Base-by-base conservation (phyloP, 2,113 vertebrate species). In the Pitta sordida region DNA sequence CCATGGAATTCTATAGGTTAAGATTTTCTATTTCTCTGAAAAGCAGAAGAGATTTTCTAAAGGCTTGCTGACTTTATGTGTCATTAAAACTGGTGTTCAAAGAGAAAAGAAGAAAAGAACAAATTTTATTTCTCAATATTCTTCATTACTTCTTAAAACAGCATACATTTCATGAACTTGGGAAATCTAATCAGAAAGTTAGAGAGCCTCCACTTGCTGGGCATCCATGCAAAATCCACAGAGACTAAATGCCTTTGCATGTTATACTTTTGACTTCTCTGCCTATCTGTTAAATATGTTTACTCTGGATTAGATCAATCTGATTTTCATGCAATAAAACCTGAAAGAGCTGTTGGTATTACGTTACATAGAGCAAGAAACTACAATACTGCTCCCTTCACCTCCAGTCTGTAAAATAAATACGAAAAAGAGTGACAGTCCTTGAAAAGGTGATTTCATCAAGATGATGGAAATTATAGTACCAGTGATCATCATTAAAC, bases 1-100 rank as follows among this genome's bases (percentile, higher is more conserved):
- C 76, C 82, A 79, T 48, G 41, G 65, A 86, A 88, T 77, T 90
- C 83, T 94, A 89, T 78, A 92, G 52, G 71, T 86, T 95, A 79
- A 93, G 73, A 75, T 55, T 84, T 86, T 68, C 44, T 87, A 41
- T 80, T 92, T 76, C 81, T 92, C 82, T 70, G 62, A 86, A 94
- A 95, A 83, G 16, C 63, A 76, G 63, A 73, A 26, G 4, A 88
- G n/a, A 46, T 85, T 86, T 94, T 90, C 53, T 81, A 52, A 93
- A 81, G 34, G 16, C 65, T 71, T 93, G 48, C 79, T 85, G 84
- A 64, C 88, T 94, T 91, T 90, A 79, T 80, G 15, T 73, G 69
- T 81, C 70, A 74, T 88, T 94, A 93, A 70, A 93, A 87, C n/a
- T 69, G 51, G 52, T 69, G 56, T 22, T 91, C 59, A 89, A 84